Conservation (phyloP, 2,797 vertebrate genomes). For the Tragopan temminckii region DNA sequence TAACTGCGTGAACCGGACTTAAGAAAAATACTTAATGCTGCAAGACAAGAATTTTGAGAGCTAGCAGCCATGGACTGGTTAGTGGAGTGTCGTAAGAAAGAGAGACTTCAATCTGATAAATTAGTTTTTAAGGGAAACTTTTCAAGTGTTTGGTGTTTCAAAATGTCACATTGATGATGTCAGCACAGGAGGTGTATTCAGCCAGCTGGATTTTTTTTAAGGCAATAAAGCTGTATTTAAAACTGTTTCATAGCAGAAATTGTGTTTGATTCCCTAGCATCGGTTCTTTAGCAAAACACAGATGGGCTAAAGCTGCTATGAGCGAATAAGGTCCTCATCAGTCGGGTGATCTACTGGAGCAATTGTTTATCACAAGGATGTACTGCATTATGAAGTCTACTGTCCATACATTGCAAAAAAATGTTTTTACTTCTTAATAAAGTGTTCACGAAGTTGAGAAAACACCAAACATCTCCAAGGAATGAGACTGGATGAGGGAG, state of each 20-base stretch:
- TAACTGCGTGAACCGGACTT: slow-evolving; percentile 11
- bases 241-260: not conserved
- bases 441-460: not conserved
- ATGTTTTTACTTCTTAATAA: not conserved
- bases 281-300: not conserved
- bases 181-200: not conserved
- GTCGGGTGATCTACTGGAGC: not conserved
- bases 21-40: slow-evolving; percentile 20
- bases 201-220: not conserved
- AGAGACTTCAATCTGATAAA: not conserved
- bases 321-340: not conserved
- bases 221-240: not conserved
- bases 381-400: not conserved
- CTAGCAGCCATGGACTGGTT: not conserved
- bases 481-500: not conserved
- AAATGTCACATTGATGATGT: not conserved
- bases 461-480: not conserved
- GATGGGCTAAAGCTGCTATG: not conserved
- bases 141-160: not conserved
- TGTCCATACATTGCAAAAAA: not conserved
- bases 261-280: not conserved
- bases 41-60: not conserved
- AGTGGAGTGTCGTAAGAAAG: not conserved
- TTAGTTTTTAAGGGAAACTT: not conserved
- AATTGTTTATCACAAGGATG: not conserved